Conservation (phyloP, 2,797 vertebrate species). For the Allobates femoralis region DNA sequence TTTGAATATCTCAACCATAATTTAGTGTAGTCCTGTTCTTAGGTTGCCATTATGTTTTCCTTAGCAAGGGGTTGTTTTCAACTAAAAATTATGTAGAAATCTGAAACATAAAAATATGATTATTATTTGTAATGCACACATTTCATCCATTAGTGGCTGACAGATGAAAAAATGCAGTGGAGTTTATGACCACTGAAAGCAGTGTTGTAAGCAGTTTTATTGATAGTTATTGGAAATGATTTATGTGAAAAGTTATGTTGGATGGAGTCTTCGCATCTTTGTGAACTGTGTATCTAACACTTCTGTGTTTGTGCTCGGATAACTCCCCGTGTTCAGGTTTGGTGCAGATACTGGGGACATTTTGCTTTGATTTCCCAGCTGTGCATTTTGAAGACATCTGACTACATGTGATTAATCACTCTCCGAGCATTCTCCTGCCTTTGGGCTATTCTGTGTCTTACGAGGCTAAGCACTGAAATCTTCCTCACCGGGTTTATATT, state of each 20-base stretch:
- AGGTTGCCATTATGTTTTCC: no score
- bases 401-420: slow-evolving; percentile 56
- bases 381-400: slow-evolving; percentile 43
- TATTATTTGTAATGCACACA: background rate
- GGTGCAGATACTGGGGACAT: slow-evolving; percentile 36
- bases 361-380: slow-evolving; percentile 53
- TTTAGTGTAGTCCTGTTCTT: no score
- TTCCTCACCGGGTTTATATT: slow-evolving; percentile 24
- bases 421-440: slow-evolving; percentile 41
- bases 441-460: slow-evolving; percentile 42
- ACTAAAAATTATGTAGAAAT: no score
- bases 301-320: background rate
- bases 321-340: slow-evolving; percentile 27
- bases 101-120: background rate
- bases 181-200: background rate
- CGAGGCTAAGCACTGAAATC: slow-evolving; percentile 36
- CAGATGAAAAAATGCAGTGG: background rate
- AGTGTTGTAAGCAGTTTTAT: background rate
- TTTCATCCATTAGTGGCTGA: background rate
- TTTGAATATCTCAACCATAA: no score
- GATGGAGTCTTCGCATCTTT: background rate
- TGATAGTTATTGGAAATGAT: slow-evolving; percentile 5
- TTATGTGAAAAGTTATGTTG: slow-evolving; percentile 8
- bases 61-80: no score
- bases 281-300: slow-evolving; percentile 3